phyloP scores from a whole-genome alignment of 2,113 vertebrate genomes.

The Phasianus colchicus region DNA sequence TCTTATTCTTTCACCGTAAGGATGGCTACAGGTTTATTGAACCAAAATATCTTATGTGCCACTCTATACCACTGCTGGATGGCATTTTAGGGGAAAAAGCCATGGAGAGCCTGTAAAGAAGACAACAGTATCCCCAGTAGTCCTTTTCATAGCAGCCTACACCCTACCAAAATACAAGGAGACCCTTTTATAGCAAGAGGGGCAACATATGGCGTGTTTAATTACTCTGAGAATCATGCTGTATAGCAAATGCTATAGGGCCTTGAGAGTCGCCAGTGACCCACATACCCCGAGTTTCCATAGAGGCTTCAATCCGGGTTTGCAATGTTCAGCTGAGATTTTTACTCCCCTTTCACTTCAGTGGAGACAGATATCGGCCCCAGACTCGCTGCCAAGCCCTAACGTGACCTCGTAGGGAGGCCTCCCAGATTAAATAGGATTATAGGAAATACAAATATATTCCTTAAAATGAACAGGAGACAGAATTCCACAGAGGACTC shows the following conservation, averaged over 20 bases:
- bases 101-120: background rate
- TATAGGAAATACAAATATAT: background rate
- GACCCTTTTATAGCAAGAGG: background rate
- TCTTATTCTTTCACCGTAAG: background rate
- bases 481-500: background rate
- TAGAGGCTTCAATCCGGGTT: background rate
- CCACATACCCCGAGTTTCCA: fast-evolving
- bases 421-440: background rate
- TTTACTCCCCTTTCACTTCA: background rate
- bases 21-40: background rate
- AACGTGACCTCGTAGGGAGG: background rate
- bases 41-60: background rate
- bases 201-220: background rate
- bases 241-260: background rate
- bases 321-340: background rate
- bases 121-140: background rate
- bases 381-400: background rate
- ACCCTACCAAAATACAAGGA: background rate
- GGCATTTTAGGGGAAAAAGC: background rate
- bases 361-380: background rate
- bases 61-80: background rate
- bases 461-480: background rate
- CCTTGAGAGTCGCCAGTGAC: background rate
- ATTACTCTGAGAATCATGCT: background rate
- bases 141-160: background rate